Base-by-base conservation (phyloP, 2,797 vertebrate species). In the Acrocephalus scirpaceus region DNA sequence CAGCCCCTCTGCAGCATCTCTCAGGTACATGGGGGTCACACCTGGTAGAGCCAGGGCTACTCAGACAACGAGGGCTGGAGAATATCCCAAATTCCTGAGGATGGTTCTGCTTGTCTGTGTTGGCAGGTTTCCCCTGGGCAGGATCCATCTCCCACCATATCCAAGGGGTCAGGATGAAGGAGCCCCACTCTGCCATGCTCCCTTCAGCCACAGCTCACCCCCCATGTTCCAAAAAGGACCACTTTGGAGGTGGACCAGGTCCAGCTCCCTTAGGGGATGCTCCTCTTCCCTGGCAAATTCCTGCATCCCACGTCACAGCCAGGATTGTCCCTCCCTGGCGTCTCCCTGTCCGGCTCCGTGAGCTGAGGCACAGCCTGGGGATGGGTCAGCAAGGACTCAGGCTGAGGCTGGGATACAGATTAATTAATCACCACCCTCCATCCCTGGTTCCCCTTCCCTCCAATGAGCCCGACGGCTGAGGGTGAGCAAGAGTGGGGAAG, bases 251-350 rank as follows among this genome's bases (percentile, higher is more conserved):
- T 65, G 21, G 13, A 29, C 6, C 51, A 61, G 61, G n/a, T 10
- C 26, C 40, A 45, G 34, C 13, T 50, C 18, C 26, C 23, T 42
- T 42, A 38, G 19, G 44, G 60, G 17, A 11, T 4, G 34, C 21
- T 58, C 22, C 22, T 64, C 19, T 56, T 56, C 42, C 69, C 58
- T 25, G 34, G 34, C 42, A 18, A 6, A 65, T 36, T n/a, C 48
- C 38, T 36, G 56, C 75, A 40, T 45, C 45, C 48, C 1, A 0
- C 11, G 27, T 2, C 4, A 16, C 26, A 70, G 26, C 2, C 0
- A 0, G 50, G 36, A 69, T 44, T 48, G 66, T 57, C 47, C 38
- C 61, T 62, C 16, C 19, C 25, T 4, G 8, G 38, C 1, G 0
- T 70, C 60, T 77, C 3, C 2, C 60, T 38, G 19, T 42, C 36